Percentiles rank a stretch among this genome's conserved stretches.
These are phyloP conservation scores for Drosophila paracracens DNA, from an alignment of 2,888 invertebrate species.

Conservation along the genomic window DNA sequence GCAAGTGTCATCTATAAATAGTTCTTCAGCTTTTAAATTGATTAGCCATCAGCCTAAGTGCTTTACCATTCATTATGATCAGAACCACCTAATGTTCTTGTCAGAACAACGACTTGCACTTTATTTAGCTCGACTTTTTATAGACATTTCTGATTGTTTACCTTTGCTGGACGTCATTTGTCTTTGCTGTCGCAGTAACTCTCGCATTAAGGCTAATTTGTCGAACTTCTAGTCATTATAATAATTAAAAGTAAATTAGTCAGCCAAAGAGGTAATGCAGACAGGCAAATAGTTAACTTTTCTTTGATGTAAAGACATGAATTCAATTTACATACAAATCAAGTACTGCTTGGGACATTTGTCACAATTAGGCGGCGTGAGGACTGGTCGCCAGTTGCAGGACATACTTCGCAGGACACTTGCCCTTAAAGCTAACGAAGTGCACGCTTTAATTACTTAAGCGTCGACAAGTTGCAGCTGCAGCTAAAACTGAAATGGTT, in stretches of 20 bases:
- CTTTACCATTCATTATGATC: constrained; percentile 33
- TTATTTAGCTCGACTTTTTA: constrained; percentile 14
- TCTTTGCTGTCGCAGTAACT: constrained; percentile 51
- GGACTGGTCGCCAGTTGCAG: background rate
- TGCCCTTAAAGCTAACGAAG: constrained; percentile 70
- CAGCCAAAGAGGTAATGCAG: constrained; percentile 54
- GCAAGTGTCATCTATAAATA: background rate
- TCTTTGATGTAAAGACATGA: constrained; percentile 61
- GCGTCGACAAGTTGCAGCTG: constrained; percentile 36
- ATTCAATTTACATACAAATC: constrained; percentile 82
- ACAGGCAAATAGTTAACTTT: constrained; percentile 45
- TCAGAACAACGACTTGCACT: constrained; percentile 13
- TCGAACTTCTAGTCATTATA: constrained; percentile 77
- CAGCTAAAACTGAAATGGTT: constrained; percentile 3
- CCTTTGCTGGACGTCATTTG: constrained; percentile 51
- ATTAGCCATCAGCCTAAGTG: constrained; percentile 32
- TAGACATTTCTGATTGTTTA: constrained; percentile 49
- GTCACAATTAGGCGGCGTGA: constrained; percentile 53
- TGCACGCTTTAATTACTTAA: constrained; percentile 78
- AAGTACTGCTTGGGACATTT: constrained; percentile 61
- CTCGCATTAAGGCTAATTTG: constrained; percentile 71
- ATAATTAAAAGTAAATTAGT: constrained; percentile 81
- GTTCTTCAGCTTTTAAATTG: constrained; percentile 18
- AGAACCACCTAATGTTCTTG: constrained; percentile 12
- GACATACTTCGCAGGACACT: constrained; percentile 23